Conservation (phyloP, 2,888 invertebrate species). For the Perdita meconis region DNA sequence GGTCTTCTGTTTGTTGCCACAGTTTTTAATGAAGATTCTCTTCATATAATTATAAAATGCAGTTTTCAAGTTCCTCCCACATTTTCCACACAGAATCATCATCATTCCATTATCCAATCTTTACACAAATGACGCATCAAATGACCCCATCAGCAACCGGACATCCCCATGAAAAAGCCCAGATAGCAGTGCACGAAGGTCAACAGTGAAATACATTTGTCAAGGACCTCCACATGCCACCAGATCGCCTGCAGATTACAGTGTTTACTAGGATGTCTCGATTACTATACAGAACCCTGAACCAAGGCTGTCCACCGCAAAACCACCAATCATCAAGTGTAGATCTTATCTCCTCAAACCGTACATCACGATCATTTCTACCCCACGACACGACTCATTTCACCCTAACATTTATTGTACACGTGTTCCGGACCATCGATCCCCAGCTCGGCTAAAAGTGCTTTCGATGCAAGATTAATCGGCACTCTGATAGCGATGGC, state of each 20-base stretch:
- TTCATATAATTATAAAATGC: no score
- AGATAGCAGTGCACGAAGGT: no score
- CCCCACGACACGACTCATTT: neutral
- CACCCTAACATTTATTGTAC: neutral
- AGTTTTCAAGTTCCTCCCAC: no score
- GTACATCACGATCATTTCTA: neutral
- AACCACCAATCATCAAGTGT: neutral
- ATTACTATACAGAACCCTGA: neutral
- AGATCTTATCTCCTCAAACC: constrained; percentile 2
- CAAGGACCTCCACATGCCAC: neutral
- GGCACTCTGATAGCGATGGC: neutral
- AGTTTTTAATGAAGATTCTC: no score
- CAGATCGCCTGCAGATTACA: neutral
- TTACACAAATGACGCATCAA: no score
- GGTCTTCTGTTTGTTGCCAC: no score
- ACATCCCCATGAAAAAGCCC: neutral
- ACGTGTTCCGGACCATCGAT: constrained; percentile 32
- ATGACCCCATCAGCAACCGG: neutral
- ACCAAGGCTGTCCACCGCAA: neutral
- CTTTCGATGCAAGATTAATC: constrained; percentile 4
- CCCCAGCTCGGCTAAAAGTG: neutral
- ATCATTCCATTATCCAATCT: no score
- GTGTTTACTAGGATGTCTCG: neutral
- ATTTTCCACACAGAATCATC: no score
- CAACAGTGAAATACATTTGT: no score